Evolutionary conservation across 2,888 invertebrate species (phyloP).

Genomic region (Gonocerus acuteangulatus): DNA sequence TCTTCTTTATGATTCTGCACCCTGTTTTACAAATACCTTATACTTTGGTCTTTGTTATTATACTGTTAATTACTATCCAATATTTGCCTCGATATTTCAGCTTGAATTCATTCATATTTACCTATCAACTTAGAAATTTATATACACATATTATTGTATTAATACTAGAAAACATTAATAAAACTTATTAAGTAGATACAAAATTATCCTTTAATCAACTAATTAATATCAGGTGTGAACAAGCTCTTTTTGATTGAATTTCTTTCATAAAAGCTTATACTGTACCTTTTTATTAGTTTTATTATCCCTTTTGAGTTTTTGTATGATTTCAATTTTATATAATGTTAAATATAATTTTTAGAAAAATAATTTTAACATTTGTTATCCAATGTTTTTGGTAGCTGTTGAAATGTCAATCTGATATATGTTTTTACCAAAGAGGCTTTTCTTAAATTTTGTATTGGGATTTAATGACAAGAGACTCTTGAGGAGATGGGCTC

Average conservation of each 20-base stretch:
- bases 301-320: too few species aligned
- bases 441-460: conserved; percentile 2
- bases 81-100: conserved; percentile 5
- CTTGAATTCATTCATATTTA: conserved; percentile 5
- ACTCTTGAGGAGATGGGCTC: conserved; percentile 9
- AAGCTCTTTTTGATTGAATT: too few species aligned
- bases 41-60: neutral
- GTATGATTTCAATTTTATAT: too few species aligned
- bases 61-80: conserved; percentile 1
- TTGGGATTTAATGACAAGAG: neutral
- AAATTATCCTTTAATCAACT: conserved; percentile 12
- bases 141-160: conserved; percentile 15
- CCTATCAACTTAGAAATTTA: conserved; percentile 16
- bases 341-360: too few species aligned
- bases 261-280: too few species aligned
- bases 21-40: too few species aligned
- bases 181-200: conserved; percentile 15
- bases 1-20: too few species aligned
- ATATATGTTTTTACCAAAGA: conserved; percentile 9
- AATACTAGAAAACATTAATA: conserved; percentile 9
- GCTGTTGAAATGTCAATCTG: too few species aligned
- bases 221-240: neutral
- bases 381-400: too few species aligned
- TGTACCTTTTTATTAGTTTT: too few species aligned
- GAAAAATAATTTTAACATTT: too few species aligned